A percentile compares a stretch with the other conserved stretches of the same genome.
phyloP scores from a whole-genome alignment of 2,888 invertebrate genomes.

The Diploptera punctata region DNA sequence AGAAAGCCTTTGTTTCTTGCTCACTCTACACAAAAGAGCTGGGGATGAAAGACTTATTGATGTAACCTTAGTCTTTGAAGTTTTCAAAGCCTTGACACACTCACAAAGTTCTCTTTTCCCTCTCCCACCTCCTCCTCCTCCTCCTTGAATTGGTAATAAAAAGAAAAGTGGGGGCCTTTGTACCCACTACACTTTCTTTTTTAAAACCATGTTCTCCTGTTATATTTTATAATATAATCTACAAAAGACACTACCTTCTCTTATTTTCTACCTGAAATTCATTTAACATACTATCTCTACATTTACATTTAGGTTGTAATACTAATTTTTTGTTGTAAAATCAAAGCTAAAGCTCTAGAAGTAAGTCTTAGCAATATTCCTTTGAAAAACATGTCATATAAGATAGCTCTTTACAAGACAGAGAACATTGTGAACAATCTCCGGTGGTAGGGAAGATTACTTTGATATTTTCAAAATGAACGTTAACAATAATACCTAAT shows the following conservation, averaged over 20 bases:
- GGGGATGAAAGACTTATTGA: conserved; percentile 43
- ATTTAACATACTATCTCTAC: conserved; percentile 25
- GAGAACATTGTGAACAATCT: too few relatives aligned
- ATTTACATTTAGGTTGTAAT: conserved; percentile 15
- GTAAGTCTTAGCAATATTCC: conserved; percentile 3
- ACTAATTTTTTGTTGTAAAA: conserved; percentile 24
- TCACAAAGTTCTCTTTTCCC: conserved; percentile 34
- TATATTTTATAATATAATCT: conserved; percentile 39
- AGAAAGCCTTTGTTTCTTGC: conserved; percentile 42
- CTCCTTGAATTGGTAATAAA: conserved; percentile 43
- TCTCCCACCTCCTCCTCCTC: conserved; percentile 36
- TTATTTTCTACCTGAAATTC: conserved; percentile 38
- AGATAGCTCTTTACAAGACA: background rate
- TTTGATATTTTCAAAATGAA: background rate
- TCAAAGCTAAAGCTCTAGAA: conserved; percentile 1
- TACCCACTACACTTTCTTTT: conserved; percentile 33
- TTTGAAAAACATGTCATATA: conserved; percentile 5
- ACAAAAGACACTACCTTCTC: conserved; percentile 31
- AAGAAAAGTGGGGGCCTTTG: conserved; percentile 40
- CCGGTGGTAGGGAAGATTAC: background rate
- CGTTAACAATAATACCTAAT: background rate
- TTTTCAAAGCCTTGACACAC: conserved; percentile 44
- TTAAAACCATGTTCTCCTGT: conserved; percentile 27
- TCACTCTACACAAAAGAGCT: conserved; percentile 42
- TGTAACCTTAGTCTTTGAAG: conserved; percentile 44